Conservation (phyloP, 2,113 vertebrate species). For the Rhabdomys dilectus region DNA sequence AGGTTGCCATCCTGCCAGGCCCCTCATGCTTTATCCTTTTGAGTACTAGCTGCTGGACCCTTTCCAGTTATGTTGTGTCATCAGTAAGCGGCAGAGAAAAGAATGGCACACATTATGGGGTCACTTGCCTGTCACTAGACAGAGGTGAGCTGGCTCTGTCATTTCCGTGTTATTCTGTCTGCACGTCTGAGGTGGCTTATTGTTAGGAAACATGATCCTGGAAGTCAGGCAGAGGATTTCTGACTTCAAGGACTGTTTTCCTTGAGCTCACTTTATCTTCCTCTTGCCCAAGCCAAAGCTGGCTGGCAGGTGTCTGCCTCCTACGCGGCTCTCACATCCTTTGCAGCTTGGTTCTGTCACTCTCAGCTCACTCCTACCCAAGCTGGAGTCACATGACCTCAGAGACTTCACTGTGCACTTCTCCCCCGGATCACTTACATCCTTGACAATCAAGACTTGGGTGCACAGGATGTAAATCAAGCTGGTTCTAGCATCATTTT, state of each 20-base stretch:
- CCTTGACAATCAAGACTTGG: not conserved
- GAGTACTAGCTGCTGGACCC: not conserved
- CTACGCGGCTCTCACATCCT: not conserved
- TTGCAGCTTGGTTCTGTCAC: not conserved
- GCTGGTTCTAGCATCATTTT: not conserved
- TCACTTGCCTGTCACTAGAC: not conserved
- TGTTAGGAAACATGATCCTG: not conserved
- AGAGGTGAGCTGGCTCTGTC: not conserved
- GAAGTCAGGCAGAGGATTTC: not conserved
- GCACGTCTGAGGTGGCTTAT: not conserved
- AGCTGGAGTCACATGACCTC: not conserved
- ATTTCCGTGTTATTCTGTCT: not conserved
- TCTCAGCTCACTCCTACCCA: not conserved
- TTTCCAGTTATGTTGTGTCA: not conserved
- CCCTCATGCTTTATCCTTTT: constrained; percentile 13
- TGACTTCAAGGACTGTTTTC: constrained; percentile 17
- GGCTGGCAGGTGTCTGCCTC: not conserved
- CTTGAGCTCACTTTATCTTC: not conserved
- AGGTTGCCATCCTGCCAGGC: not conserved
- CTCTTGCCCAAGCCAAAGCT: not conserved
- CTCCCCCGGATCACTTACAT: not conserved
- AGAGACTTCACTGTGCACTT: not conserved
- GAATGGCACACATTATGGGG: not conserved
- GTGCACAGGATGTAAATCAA: not conserved
- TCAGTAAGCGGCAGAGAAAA: not conserved